A percentile compares a stretch with the other conserved stretches of the same genome.
Evolutionary conservation across 2,113 vertebrate genomes (phyloP).

Genomic region (Pollachius pollachius): DNA sequence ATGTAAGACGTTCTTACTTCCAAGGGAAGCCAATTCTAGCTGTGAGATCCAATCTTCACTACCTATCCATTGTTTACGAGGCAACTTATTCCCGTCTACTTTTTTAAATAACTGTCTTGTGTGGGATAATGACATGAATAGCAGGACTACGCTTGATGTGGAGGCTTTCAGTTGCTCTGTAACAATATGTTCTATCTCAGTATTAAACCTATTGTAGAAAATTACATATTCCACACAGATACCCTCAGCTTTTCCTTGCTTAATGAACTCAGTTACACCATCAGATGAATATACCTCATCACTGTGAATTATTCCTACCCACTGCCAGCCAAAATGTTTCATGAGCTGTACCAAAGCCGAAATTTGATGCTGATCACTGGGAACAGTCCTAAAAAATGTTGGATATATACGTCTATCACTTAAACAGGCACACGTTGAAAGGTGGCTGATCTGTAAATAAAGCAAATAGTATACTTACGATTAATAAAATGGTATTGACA

Average conservation of each 20-base stretch:
- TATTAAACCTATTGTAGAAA: background rate
- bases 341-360: slow-evolving; percentile 51
- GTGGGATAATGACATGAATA: slow-evolving; percentile 43
- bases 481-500: too few species aligned
- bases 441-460: slow-evolving; percentile 56
- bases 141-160: slow-evolving; percentile 52
- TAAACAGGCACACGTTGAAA: slow-evolving; percentile 62
- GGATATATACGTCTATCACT: slow-evolving; percentile 54
- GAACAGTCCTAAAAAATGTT: slow-evolving; percentile 62
- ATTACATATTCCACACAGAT: slow-evolving; percentile 58
- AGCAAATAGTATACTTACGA: background rate
- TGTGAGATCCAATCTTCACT: slow-evolving; percentile 59
- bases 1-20: slow-evolving; percentile 40
- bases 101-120: slow-evolving; percentile 22
- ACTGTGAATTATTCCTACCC: slow-evolving; percentile 58
- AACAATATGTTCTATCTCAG: background rate
- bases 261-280: slow-evolving; percentile 33
- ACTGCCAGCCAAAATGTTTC: slow-evolving; percentile 60
- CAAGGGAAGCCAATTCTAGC: slow-evolving; percentile 28
- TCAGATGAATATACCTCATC: slow-evolving; percentile 15
- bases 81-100: slow-evolving; percentile 44
- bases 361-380: slow-evolving; percentile 60
- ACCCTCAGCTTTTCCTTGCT: slow-evolving; percentile 34
- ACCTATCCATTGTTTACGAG: slow-evolving; percentile 59
- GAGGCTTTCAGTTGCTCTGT: slow-evolving; percentile 34